Conservation (phyloP, 2,797 vertebrate genomes). For the Octomys mimax region DNA sequence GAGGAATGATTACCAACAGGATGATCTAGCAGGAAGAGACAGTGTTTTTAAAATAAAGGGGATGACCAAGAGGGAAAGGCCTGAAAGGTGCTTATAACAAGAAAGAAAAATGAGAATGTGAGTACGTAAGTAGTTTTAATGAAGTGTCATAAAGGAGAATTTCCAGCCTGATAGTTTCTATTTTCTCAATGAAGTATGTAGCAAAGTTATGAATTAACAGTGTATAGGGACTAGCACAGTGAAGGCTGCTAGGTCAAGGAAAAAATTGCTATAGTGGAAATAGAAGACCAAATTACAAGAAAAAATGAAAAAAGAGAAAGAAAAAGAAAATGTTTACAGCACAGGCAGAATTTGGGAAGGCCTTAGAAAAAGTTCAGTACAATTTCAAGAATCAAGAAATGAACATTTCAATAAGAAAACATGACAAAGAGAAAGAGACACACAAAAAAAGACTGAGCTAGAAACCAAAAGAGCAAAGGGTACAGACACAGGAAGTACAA, state of each 20-base stretch:
- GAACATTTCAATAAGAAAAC: not conserved
- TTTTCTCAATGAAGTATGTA: slow-evolving; percentile 1
- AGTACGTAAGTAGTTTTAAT: not conserved
- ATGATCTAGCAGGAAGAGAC: not conserved
- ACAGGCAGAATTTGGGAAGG: not conserved
- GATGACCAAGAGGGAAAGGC: not conserved
- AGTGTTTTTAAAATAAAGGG: not conserved
- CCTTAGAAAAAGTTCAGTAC: not conserved
- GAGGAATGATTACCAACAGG: not conserved
- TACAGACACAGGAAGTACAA: not conserved
- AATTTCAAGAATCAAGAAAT: slow-evolving; percentile 27
- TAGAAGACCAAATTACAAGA: slow-evolving; percentile 20
- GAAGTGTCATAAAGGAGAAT: slow-evolving; percentile 16
- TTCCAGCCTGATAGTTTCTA: not conserved
- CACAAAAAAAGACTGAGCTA: not conserved
- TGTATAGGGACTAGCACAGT: not conserved
- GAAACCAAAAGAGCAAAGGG: not conserved
- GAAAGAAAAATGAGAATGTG: slow-evolving; percentile 26
- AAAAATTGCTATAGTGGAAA: slow-evolving; percentile 25
- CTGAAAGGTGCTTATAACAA: not conserved
- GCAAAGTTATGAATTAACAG: slow-evolving; percentile 35
- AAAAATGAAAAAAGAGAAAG: not conserved
- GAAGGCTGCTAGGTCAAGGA: not conserved
- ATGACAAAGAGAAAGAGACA: not conserved
- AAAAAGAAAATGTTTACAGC: slow-evolving; percentile 11